phyloP scores from a whole-genome alignment of 1,140 invertebrate genomes.

The Agrypnia vestita region DNA sequence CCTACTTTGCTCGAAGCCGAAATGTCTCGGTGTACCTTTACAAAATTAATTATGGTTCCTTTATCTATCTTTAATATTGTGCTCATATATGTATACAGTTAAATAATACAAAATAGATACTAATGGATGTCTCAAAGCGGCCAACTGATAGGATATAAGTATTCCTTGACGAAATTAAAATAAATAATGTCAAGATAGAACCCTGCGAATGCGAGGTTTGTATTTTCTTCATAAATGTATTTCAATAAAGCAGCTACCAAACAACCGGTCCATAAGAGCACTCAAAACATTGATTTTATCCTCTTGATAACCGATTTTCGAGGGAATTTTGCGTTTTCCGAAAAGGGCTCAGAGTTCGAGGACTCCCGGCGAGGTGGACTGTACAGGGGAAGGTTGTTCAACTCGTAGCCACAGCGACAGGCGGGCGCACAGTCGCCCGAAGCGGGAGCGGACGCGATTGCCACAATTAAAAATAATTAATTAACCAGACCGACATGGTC shows the following conservation, averaged over 20 bases:
- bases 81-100: too few species aligned
- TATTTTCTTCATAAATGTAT: conserved; percentile 1
- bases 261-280: background rate
- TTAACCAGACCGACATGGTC: too few species aligned
- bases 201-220: background rate
- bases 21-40: too few species aligned
- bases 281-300: conserved; percentile 30
- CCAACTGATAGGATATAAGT: too few species aligned
- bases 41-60: too few species aligned
- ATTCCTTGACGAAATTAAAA: too few species aligned
- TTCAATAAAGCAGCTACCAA: conserved; percentile 1
- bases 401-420: conserved; percentile 37
- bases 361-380: conserved; percentile 23
- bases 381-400: conserved; percentile 31
- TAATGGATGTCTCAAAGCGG: too few species aligned
- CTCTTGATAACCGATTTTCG: conserved; percentile 11
- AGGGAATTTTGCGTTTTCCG: background rate
- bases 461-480: too few species aligned
- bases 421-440: conserved; percentile 3
- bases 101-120: too few species aligned
- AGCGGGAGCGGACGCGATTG: background rate
- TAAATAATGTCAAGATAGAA: too few species aligned
- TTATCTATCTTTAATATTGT: too few species aligned
- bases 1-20: too few species aligned
- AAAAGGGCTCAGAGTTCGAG: conserved; percentile 6